Evolutionary conservation across 2,797 vertebrate genomes (phyloP).

Genomic region (Serranus cabrilla): DNA sequence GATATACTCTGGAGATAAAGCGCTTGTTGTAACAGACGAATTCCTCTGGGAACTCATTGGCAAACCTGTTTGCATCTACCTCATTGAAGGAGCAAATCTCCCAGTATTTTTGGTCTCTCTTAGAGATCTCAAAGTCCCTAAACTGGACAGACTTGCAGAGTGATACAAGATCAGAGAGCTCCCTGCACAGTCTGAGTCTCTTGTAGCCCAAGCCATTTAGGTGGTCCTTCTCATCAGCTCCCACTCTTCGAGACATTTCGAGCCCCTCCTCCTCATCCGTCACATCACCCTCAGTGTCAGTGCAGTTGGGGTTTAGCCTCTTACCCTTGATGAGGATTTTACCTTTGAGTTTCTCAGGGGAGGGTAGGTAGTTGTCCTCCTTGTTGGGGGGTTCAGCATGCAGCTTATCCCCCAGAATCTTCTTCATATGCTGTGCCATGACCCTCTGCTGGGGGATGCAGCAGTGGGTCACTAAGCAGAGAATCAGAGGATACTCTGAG

Average conservation of each 20-base stretch:
- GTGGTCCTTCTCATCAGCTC: conserved; percentile 86
- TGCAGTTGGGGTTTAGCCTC: conserved; percentile 83
- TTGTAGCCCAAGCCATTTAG: conserved; percentile 84
- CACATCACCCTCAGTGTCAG: conserved; percentile 90
- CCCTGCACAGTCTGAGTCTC: conserved; percentile 87
- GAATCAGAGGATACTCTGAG: conserved; percentile 92
- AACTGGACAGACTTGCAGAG: conserved; percentile 92
- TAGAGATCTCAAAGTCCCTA: conserved; percentile 90
- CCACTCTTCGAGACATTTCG: conserved; percentile 88
- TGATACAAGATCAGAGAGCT: conserved; percentile 92
- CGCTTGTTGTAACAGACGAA: conserved; percentile 95
- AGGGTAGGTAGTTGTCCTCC: conserved; percentile 89
- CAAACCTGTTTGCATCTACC: conserved; percentile 91
- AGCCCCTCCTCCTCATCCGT: conserved; percentile 93
- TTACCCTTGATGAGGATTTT: conserved; percentile 94
- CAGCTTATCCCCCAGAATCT: conserved; percentile 92
- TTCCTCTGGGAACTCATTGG: conserved; percentile 94
- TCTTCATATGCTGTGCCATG: conserved; percentile 91
- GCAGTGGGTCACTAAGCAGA: conserved; percentile 93
- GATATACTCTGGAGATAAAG: conserved; percentile 92
- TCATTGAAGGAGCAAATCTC: conserved; percentile 95
- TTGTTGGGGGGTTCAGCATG: conserved; percentile 86
- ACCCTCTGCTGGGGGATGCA: conserved; percentile 90
- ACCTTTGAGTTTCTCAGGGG: conserved; percentile 92
- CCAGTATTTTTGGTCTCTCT: conserved; percentile 91